Percentiles rank a stretch among this genome's conserved stretches.
These are phyloP conservation scores for Pachydiplax longipennis DNA, from an alignment of 2,888 invertebrate species.

Conservation along the genomic window DNA sequence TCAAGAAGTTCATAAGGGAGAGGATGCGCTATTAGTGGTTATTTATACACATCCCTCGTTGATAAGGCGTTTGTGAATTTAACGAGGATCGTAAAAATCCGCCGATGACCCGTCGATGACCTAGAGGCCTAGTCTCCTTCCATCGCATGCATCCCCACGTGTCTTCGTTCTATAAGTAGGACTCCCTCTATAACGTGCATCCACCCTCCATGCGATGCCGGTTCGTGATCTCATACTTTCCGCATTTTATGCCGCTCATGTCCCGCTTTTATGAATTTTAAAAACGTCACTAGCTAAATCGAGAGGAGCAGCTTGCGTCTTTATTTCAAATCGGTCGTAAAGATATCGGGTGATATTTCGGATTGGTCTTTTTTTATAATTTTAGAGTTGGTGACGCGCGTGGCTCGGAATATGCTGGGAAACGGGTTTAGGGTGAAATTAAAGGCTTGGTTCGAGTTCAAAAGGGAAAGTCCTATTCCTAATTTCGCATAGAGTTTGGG, in stretches of 20 bases:
- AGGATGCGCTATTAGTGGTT: not conserved
- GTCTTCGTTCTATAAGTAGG: slow-evolving; percentile 11
- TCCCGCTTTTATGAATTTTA: not conserved
- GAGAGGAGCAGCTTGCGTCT: not conserved
- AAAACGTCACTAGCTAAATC: too few species aligned
- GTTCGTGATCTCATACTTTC: not conserved
- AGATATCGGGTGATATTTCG: too few species aligned
- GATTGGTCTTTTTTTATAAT: too few species aligned
- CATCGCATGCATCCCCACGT: not conserved
- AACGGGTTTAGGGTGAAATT: too few species aligned
- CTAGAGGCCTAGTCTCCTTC: not conserved
- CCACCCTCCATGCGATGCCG: not conserved
- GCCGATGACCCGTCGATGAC: not conserved
- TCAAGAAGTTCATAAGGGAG: too few species aligned
- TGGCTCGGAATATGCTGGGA: too few species aligned
- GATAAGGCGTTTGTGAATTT: not conserved
- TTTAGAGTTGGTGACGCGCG: too few species aligned
- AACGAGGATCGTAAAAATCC: not conserved
- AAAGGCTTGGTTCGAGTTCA: too few species aligned
- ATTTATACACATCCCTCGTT: not conserved
- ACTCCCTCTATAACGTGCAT: too few species aligned
- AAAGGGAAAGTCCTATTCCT: too few species aligned
- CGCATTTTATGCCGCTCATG: too few species aligned
- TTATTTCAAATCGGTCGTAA: not conserved
- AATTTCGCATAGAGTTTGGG: too few species aligned